Evolutionary conservation across 1,140 invertebrate genomes (phyloP), one percentile per base, ranked within the genome.

Genomic region (Himalopsyche phryganea): DNA sequence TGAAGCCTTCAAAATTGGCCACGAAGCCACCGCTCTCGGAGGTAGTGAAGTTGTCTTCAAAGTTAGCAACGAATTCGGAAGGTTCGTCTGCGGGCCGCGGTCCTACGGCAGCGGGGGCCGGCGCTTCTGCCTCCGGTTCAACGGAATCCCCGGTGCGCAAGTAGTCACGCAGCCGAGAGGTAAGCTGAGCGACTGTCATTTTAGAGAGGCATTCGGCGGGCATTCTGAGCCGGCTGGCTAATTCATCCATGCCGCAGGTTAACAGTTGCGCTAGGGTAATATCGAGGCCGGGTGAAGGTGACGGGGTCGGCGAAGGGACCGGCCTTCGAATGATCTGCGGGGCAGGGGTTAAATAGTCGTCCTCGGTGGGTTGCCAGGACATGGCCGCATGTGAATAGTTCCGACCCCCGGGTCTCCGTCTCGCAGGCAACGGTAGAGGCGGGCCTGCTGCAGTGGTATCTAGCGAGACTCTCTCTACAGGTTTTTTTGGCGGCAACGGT

Each of bases 161-260:
- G 65, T 84, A 85, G 19, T 83, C 83, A 1, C 86, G 83, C 6
- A 92, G 76, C 71, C 88, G 89, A 53, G 85, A 83, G 0, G 90
- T 92, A 17, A 93, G 78, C 71, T 93, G 89, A 10, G 90, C 88
- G 40, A 94, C 72, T 0, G 90, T 93, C 83, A 92, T 86, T 54
- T 85, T 88, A 20, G 89, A 90, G n/a, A 94, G 72, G 60, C 89
- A 83, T 35, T 80, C 79, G 0, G 89, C 81, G 0, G 87, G 88
- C 66, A 93, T 88, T 52, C 85, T 83, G 14, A 94, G 72, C 67
- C 87, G 88, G 17, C 69, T 65, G 0, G 91, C 89, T 56, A 93
- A 71, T 46, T 94, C 88, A 59, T 86, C 85, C 59, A 92, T 81
- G 58, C 88, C 88, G 66, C 89, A 83, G 2, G 88, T 87, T 7